Evolutionary conservation across 2,113 vertebrate genomes (phyloP), one percentile per base, ranked within the genome.

Genomic region (Macrotis lagotis): DNA sequence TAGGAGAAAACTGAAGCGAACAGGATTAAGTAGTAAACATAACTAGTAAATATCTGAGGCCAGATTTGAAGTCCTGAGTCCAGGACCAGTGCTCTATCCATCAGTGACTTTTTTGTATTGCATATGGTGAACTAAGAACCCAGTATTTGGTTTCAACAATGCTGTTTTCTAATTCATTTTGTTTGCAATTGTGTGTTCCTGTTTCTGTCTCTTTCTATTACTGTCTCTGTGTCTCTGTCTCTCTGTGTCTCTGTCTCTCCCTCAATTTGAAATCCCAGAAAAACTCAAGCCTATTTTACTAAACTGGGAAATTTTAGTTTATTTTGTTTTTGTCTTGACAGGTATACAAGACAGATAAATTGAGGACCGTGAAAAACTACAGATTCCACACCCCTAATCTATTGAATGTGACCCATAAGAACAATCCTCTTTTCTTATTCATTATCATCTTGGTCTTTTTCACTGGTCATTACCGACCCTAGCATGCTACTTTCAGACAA

Each of bases 181-280:
- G 28, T 59, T 37, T 59, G n/a, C 12, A 16, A 37, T 66, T 74
- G 66, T 19, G 66, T 37, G 9, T 66, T 12, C 37, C 59, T 66
- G 0, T 66, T 31, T 37, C 31, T 66, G 0, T 74, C 37, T 5
- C 37, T n/a, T 2, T 74, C 37, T n/a, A 0, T 37, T 16, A 7
- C 6, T 74, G 2, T 11, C 0, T n/a, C 59, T 0, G 0, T 0
- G 0, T 74, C 3, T n/a, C 14, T 37, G 3, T 19, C 37, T n/a
- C 4, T 19, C 37, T 19, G 5, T n/a, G 4, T 19, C n/a, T 44
- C 5, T 44, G 16, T 37, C 3, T 31, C 28, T 3, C 11, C 10
- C 55, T 3, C 11, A 66, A 31, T 3, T 66, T 66, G 55, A 66
- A 66, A 37, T 66, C 28, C 31, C 31, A 66, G 55, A 14, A 74